Evolutionary conservation across 2,888 invertebrate genomes (phyloP).

Genomic region (Sipha maydis): DNA sequence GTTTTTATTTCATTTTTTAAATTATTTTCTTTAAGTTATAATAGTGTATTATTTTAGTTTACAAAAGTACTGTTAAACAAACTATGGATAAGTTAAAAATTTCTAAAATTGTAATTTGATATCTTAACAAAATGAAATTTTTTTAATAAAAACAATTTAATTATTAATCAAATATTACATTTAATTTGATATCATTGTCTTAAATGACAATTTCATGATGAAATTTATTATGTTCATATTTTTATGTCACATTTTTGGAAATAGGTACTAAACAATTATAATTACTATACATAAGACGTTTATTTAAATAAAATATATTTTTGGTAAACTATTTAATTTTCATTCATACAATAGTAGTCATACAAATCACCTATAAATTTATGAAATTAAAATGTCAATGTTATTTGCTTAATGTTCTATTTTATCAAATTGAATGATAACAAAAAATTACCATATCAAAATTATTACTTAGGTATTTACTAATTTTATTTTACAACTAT

Average conservation of each 20-base stretch:
- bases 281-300: not conserved
- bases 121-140: not conserved
- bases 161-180: not conserved
- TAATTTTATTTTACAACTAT: too few relatives aligned
- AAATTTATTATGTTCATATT: not conserved
- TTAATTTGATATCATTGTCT: not conserved
- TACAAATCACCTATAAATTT: too few relatives aligned
- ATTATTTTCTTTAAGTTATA: not conserved
- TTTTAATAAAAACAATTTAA: slow-evolving; percentile 8
- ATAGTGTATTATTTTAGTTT: slow-evolving; percentile 16
- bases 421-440: too few relatives aligned
- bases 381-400: too few relatives aligned
- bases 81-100: slow-evolving; percentile 1
- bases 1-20: not conserved
- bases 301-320: too few relatives aligned
- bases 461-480: too few relatives aligned
- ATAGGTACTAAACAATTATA: not conserved
- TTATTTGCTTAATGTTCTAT: too few relatives aligned
- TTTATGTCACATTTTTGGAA: not conserved
- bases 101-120: slow-evolving; percentile 23
- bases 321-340: too few relatives aligned
- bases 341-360: too few relatives aligned
- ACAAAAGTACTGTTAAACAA: not conserved
- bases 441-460: too few relatives aligned
- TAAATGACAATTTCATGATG: not conserved